Evolutionary conservation across 2,888 invertebrate genomes (phyloP).

Genomic region (Linyphia triangularis): DNA sequence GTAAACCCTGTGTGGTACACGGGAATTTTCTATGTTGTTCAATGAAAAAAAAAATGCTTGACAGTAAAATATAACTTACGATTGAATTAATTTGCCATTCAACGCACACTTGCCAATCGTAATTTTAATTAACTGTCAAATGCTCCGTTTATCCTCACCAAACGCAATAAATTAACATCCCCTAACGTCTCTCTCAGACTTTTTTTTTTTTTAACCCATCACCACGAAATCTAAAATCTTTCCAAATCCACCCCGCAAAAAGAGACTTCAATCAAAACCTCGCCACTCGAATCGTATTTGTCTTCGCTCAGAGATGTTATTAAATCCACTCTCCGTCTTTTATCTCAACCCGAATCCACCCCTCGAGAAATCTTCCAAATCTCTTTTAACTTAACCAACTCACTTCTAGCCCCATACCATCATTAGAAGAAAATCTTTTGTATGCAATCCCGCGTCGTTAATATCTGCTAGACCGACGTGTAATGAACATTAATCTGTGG

Average conservation of each 20-base stretch:
- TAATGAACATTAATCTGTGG: constrained; percentile 67
- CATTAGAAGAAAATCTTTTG: constrained; percentile 42
- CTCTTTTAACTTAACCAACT: constrained; percentile 42
- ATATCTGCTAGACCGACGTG: constrained; percentile 38
- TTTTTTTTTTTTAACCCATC: not conserved
- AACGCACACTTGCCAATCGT: not conserved
- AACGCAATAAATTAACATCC: not conserved
- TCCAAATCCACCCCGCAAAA: not conserved
- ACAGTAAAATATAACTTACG: no score
- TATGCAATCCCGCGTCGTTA: constrained; percentile 46
- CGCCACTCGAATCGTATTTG: not conserved
- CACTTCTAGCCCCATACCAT: not conserved
- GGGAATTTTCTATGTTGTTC: no score
- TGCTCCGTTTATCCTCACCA: not conserved
- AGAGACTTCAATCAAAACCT: not conserved
- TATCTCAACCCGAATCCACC: not conserved
- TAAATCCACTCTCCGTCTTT: not conserved
- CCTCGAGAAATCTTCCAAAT: constrained; percentile 16
- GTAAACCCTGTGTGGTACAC: no score
- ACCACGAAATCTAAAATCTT: not conserved
- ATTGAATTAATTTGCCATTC: not conserved
- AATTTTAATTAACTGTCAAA: not conserved
- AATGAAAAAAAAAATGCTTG: no score
- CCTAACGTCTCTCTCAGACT: not conserved
- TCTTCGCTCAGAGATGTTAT: not conserved